phyloP scores from a whole-genome alignment of 2,797 vertebrate genomes.

The Sarcophilus harrisii region DNA sequence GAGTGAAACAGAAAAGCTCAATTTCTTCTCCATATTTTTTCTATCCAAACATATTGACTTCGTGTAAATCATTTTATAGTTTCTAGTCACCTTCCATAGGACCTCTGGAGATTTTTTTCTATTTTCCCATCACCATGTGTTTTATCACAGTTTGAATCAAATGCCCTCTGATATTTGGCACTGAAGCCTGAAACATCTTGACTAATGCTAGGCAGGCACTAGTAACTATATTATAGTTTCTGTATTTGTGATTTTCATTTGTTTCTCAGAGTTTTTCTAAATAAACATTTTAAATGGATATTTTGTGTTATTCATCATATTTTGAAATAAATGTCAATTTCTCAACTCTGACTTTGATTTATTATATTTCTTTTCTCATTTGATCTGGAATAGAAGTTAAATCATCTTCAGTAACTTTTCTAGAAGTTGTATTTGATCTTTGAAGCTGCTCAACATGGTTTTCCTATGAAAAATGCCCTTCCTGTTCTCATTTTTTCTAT shows the following conservation, averaged over 20 bases:
- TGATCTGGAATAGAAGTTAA: constrained; percentile 44
- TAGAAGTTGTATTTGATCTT: constrained; percentile 13
- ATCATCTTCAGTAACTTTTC: constrained; percentile 41
- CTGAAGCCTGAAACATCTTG: not conserved
- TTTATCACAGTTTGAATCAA: not conserved
- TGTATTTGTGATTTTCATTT: not conserved
- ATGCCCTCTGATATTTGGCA: not conserved
- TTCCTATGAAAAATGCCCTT: constrained; percentile 27
- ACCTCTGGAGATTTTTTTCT: not conserved
- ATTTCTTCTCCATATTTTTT: not conserved
- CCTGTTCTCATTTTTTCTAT: constrained; percentile 44
- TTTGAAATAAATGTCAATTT: constrained; percentile 32
- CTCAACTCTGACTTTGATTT: not conserved
- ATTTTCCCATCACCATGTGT: not conserved
- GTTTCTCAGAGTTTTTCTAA: not conserved
- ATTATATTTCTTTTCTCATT: constrained; percentile 19
- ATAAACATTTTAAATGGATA: constrained; percentile 11
- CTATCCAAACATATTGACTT: not conserved
- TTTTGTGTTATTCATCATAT: not conserved
- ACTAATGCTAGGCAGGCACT: not conserved
- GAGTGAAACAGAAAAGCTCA: not conserved
- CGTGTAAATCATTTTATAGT: not conserved
- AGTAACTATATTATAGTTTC: constrained; percentile 36
- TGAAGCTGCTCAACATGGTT: constrained; percentile 24
- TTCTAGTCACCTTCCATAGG: not conserved